Evolutionary conservation across 2,888 invertebrate species (phyloP).

Genomic region (Drosophila hawaiiensis): DNA sequence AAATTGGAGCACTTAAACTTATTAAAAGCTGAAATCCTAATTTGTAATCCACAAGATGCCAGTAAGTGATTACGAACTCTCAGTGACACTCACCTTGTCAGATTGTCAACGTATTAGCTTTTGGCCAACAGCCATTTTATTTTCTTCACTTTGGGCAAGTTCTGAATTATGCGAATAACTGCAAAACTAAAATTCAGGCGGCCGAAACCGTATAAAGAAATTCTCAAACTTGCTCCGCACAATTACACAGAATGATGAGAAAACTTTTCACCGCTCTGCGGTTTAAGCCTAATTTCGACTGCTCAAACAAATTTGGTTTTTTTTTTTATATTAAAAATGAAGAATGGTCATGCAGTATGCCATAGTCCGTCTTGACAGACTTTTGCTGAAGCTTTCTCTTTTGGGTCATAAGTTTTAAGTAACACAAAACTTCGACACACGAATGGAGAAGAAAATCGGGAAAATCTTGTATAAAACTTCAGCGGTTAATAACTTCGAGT

Average conservation of each 20-base stretch:
- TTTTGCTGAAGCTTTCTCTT: not conserved
- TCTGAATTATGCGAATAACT: conserved; percentile 16
- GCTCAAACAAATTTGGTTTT: conserved; percentile 1
- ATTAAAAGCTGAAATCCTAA: conserved; percentile 63
- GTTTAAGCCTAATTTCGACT: conserved; percentile 15
- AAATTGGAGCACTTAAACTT: conserved; percentile 53
- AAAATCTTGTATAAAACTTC: not conserved
- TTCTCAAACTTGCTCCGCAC: conserved; percentile 65
- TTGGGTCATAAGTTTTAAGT: not conserved
- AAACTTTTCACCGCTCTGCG: conserved; percentile 49
- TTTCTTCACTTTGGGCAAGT: conserved; percentile 25
- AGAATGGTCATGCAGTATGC: not conserved
- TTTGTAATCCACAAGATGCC: conserved; percentile 48
- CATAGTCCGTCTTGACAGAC: not conserved
- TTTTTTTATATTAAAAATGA: not conserved
- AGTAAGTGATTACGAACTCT: conserved; percentile 31
- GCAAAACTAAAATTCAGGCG: conserved; percentile 36
- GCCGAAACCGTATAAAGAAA: conserved; percentile 53
- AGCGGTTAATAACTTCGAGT: not conserved
- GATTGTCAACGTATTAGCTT: conserved; percentile 59
- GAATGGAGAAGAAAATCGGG: not conserved
- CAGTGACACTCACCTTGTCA: conserved; percentile 44
- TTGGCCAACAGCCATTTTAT: conserved; percentile 41
- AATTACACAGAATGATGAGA: conserved; percentile 70
- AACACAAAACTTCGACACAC: conserved; percentile 3